Evolutionary conservation across 2,797 vertebrate genomes (phyloP), one percentile per base, ranked within the genome.

Genomic region (Mico argentatus): DNA sequence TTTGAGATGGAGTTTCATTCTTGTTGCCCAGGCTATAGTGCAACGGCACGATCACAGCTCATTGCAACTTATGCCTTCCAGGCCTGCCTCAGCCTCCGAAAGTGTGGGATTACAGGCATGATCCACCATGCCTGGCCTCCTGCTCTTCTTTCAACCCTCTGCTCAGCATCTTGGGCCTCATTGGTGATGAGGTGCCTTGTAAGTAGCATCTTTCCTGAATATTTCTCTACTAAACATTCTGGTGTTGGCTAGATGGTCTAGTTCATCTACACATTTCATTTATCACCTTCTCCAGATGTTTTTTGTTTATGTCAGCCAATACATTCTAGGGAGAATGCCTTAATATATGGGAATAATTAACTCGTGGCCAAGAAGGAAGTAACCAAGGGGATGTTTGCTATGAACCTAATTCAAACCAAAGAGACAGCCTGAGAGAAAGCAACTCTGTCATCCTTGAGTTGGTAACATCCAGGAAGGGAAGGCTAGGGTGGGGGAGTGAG

Each of bases 291-390:
- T 52, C 36, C 59, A 90, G 88, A 87, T 44, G 36, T 92, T 93
- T 86, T 90, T 73, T 50, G 55, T 97, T 11, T 90, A 64, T 91
- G 88, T 95, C 72, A 96, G 67, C 41, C 80, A 24, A 92, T 36
- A 17, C 67, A 90, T 96, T 90, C 27, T 97, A 72, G 46, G 39
- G 75, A 97, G 64, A 94, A 93, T 85, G 93, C 59, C 52, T 93
- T 95, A 77, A 82, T 95, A 73, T 36, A 57, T 75, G 46, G 75
- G 52, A 92, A 86, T 96, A 93, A 96, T 83, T 88, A 83, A 96
- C 50, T 95, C 15, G 2, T 89, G 36, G 52, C 39, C 52, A 61
- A 90, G 84, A 88, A 81, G 24, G 72, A 94, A 96, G 39, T 92
- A 79, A 86, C 55, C 44, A 80, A 50, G n/a, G 73, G 14, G 15